Conservation (phyloP, 2,888 invertebrate species). For the Falcaria lacertinaria region DNA sequence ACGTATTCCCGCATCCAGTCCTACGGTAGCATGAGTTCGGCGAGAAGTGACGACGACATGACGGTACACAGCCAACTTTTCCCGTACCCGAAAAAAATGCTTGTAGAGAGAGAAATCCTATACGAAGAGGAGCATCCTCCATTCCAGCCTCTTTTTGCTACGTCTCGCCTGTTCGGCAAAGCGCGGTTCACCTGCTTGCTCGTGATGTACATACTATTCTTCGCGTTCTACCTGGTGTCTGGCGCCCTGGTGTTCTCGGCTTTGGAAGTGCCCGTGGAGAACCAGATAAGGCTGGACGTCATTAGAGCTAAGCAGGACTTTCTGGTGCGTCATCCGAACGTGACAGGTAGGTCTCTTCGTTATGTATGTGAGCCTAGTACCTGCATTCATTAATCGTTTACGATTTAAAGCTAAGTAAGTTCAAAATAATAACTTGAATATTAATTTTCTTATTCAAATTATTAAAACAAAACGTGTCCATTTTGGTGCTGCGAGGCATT, state of each 20-base stretch:
- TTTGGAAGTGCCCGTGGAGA: conserved; percentile 83
- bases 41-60: conserved; percentile 69
- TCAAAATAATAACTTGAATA: too few species aligned
- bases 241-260: conserved; percentile 84
- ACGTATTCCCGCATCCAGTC: conserved; percentile 57
- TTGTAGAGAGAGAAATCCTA: conserved; percentile 58
- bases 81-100: conserved; percentile 68
- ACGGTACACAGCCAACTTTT: conserved; percentile 66
- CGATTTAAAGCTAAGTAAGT: too few species aligned
- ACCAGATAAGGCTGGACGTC: conserved; percentile 71
- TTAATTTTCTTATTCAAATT: too few species aligned
- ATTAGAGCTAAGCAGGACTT: conserved; percentile 78
- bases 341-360: conserved; percentile 75
- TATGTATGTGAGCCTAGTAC: neutral
- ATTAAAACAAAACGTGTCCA: too few species aligned
- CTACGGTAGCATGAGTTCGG: conserved; percentile 67
- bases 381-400: too few species aligned
- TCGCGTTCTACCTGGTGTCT: conserved; percentile 80
- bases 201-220: conserved; percentile 77
- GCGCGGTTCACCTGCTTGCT: conserved; percentile 77
- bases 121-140: conserved; percentile 70
- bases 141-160: conserved; percentile 63
- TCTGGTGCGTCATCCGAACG: conserved; percentile 76
- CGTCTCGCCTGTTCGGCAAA: conserved; percentile 70
- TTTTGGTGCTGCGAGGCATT: too few species aligned